Evolutionary conservation across 2,888 invertebrate genomes (phyloP).

Genomic region (Cylindroiulus punctatus): DNA sequence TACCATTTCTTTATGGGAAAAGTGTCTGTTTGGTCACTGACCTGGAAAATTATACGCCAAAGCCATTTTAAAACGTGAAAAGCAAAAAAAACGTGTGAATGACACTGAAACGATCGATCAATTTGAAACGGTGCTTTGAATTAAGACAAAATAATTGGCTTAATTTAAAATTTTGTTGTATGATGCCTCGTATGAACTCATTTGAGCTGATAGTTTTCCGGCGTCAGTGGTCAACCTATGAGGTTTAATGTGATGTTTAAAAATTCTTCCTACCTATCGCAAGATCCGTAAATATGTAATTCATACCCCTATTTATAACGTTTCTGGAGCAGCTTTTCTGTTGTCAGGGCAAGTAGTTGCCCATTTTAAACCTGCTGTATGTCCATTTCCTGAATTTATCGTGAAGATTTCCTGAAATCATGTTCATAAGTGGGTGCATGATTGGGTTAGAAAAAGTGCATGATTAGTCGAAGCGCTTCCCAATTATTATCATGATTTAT

Average conservation of each 20-base stretch:
- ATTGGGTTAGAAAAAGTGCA: not conserved
- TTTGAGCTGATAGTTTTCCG: not conserved
- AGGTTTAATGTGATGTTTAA: constrained; percentile 34
- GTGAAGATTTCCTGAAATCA: not conserved
- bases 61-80: not conserved
- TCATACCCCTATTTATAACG: constrained; percentile 15
- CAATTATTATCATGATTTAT: not conserved
- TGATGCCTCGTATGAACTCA: not conserved
- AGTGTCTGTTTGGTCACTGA: not conserved
- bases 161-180: not conserved
- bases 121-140: not conserved
- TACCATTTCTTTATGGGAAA: constrained; percentile 13
- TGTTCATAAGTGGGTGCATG: not conserved
- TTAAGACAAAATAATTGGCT: not conserved
- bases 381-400: not conserved
- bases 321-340: constrained; percentile 29
- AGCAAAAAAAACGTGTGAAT: not conserved
- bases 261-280: not conserved
- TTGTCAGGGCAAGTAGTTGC: not conserved
- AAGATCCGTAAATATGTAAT: not conserved
- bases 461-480: not conserved
- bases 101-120: not conserved
- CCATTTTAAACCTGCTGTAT: not conserved
- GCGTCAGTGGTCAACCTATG: not conserved
- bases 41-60: not conserved